phyloP scores from a whole-genome alignment of 2,797 vertebrate species.

The Chanos chanos region DNA sequence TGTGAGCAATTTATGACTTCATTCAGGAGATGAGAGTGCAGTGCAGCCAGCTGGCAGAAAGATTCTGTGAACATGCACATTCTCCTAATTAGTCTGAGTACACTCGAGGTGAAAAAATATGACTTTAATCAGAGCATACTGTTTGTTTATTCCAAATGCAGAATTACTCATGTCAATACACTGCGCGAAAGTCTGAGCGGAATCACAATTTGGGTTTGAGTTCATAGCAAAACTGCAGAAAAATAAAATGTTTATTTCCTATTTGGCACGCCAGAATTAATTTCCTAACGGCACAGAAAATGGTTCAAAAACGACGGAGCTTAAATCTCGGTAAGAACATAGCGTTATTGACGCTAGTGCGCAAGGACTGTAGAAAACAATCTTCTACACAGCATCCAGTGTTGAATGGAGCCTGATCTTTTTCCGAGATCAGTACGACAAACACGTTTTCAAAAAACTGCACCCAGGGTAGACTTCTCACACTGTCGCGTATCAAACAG shows the following conservation, averaged over 20 bases:
- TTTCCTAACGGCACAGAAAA: too few species aligned
- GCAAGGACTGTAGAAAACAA: too few species aligned
- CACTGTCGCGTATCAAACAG: too few species aligned
- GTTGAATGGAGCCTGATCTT: too few species aligned
- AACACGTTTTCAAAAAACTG: too few species aligned
- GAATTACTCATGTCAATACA: constrained; percentile 24
- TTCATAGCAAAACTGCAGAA: background rate
- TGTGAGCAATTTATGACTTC: constrained; percentile 38
- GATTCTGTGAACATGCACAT: constrained; percentile 13
- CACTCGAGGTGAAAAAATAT: constrained; percentile 42
- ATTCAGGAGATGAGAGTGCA: constrained; percentile 29
- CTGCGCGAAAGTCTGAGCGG: background rate
- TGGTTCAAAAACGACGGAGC: too few species aligned
- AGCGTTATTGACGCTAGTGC: too few species aligned
- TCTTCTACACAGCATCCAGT: too few species aligned
- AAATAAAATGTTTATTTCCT: background rate
- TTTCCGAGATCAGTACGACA: too few species aligned
- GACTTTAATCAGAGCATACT: constrained; percentile 31
- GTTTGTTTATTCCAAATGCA: constrained; percentile 30
- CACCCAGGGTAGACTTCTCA: too few species aligned
- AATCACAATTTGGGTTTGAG: constrained; percentile 3
- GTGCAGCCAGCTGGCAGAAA: constrained; percentile 34
- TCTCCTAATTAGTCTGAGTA: constrained; percentile 37
- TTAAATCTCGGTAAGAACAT: too few species aligned
- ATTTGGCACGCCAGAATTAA: background rate